These are phyloP conservation scores for Bostrychus sinensis DNA, from an alignment of 2,113 vertebrate species.

Conservation along the genomic window DNA sequence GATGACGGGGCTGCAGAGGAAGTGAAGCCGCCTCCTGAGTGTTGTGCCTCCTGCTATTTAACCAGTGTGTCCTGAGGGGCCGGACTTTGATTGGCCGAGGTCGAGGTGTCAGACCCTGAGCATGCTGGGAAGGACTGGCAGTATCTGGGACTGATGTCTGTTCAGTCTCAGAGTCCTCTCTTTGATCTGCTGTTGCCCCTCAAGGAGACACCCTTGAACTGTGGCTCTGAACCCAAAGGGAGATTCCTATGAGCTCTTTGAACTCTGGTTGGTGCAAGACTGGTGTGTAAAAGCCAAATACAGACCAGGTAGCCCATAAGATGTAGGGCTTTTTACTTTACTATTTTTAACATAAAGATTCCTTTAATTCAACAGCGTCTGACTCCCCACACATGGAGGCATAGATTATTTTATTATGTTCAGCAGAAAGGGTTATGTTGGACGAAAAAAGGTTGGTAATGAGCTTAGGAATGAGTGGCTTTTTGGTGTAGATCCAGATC, in stretches of 20 bases:
- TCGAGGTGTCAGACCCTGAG: conserved; percentile 44
- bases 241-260: conserved; percentile 55
- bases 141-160: conserved; percentile 45
- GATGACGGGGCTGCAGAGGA: conserved; percentile 61
- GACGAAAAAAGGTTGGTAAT: too few species aligned
- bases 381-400: too few species aligned
- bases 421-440: too few species aligned
- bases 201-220: conserved; percentile 62
- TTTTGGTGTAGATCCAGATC: too few species aligned
- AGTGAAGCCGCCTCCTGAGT: conserved; percentile 83
- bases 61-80: conserved; percentile 54
- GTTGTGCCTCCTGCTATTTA: conserved; percentile 72
- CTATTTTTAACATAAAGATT: too few species aligned
- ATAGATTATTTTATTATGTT: too few species aligned
- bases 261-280: conserved; percentile 37
- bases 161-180: conserved; percentile 42
- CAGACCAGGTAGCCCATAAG: not conserved
- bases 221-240: conserved; percentile 53
- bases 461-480: too few species aligned
- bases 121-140: conserved; percentile 59
- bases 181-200: conserved; percentile 70
- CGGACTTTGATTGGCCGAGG: conserved; percentile 48
- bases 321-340: too few species aligned
- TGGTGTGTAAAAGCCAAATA: not conserved
- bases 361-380: too few species aligned